These are phyloP conservation scores for Heliconius ethilla DNA, from an alignment of 2,888 invertebrate species.

Conservation along the genomic window DNA sequence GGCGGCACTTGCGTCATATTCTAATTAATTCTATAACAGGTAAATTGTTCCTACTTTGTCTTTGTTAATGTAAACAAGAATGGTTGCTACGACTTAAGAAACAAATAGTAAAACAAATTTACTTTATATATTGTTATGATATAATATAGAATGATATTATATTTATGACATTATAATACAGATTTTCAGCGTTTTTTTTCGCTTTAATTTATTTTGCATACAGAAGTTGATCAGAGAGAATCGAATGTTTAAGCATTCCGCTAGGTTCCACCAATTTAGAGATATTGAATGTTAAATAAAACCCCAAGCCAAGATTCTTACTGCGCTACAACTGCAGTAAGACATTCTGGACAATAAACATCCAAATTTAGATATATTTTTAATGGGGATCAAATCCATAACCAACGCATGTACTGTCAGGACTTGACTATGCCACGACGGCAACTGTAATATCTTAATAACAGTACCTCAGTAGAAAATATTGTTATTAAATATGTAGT, in stretches of 20 bases:
- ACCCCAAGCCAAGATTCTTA: too few species aligned
- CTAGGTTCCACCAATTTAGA: not conserved
- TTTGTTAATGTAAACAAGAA: slow-evolving; percentile 15
- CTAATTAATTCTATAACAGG: slow-evolving; percentile 61
- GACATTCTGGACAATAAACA: not conserved
- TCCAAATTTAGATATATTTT: not conserved
- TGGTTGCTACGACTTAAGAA: not conserved
- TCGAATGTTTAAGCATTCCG: not conserved
- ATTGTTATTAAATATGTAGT: too few species aligned
- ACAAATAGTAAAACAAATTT: not conserved
- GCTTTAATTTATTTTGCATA: not conserved
- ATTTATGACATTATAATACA: not conserved
- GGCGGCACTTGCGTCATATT: slow-evolving; percentile 60
- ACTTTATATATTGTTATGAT: not conserved
- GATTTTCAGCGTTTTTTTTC: not conserved
- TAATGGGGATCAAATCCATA: not conserved
- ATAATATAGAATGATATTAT: not conserved
- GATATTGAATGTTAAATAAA: not conserved
- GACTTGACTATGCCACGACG: too few species aligned
- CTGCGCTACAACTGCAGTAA: too few species aligned
- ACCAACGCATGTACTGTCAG: not conserved
- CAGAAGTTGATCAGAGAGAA: not conserved
- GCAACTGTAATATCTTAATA: not conserved
- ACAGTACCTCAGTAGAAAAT: not conserved
- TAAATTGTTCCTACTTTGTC: slow-evolving; percentile 49